These are phyloP conservation scores for Isaurus tuberculatus DNA, from an alignment of 92 coral and sea anemone genomes.

Conservation along the genomic window DNA sequence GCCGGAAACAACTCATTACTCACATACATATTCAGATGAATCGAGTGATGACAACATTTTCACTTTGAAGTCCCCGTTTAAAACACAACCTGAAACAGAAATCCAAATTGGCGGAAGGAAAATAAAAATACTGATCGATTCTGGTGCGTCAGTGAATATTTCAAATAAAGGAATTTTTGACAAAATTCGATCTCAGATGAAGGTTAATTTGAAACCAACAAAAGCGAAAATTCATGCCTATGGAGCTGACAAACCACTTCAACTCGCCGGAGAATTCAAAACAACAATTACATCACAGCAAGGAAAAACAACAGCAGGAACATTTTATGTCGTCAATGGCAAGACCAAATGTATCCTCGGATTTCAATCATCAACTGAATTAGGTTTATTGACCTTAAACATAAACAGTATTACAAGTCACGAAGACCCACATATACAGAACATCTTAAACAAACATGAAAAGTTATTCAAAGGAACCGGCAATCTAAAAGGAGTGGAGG, in stretches of 20 bases:
- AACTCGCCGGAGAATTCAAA: conserved; percentile 49
- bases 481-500: conserved; percentile 52
- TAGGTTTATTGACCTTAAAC: conserved; percentile 48
- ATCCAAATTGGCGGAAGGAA: conserved; percentile 20
- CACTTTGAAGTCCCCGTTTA: conserved; percentile 25
- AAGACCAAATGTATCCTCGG: conserved; percentile 49
- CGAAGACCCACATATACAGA: background rate
- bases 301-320: conserved; percentile 47
- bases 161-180: conserved; percentile 17
- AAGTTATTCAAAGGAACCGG: conserved; percentile 56
- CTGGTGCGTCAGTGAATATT: conserved; percentile 64
- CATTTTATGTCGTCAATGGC: conserved; percentile 41
- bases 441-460: conserved; percentile 35
- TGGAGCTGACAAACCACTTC: conserved; percentile 47
- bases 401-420: conserved; percentile 27
- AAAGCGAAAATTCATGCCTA: conserved; percentile 53
- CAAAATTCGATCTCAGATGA: conserved; percentile 6
- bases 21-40: conserved; percentile 1
- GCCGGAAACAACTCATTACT: background rate
- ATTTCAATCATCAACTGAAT: conserved; percentile 47
- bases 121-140: conserved; percentile 53
- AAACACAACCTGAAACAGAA: conserved; percentile 48
- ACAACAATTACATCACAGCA: conserved; percentile 42
- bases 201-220: background rate
- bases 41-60: conserved; percentile 48